phyloP scores from a whole-genome alignment of 2,888 invertebrate species.

The Anarsia innoxiella region DNA sequence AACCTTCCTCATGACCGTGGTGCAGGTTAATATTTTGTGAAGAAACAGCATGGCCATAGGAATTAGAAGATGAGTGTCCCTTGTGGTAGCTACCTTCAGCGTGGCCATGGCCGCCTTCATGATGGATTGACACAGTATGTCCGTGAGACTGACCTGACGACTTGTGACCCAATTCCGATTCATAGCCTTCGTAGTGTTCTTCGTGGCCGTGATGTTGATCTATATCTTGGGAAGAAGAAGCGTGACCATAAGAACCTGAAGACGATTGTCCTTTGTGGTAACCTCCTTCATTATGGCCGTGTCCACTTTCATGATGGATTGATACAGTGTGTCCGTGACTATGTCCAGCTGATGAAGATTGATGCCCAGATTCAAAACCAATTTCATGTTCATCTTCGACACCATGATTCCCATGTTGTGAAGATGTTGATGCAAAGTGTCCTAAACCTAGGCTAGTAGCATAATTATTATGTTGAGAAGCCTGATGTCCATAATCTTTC shows the following conservation, averaged over 20 bases:
- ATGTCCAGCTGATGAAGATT: neutral
- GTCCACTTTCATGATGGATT: slow-evolving; percentile 1
- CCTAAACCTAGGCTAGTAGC: neutral
- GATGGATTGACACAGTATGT: neutral
- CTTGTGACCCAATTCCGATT: neutral
- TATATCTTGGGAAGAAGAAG: slow-evolving; percentile 35
- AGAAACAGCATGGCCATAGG: neutral
- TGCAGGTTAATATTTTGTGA: no score
- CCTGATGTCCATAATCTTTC: neutral
- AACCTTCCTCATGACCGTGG: neutral
- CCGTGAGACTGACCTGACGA: slow-evolving; percentile 3
- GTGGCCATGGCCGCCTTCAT: slow-evolving; percentile 3
- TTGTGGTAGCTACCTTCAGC: no score
- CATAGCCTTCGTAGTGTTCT: slow-evolving; percentile 1
- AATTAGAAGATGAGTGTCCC: neutral
- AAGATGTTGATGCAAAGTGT: neutral
- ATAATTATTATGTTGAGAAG: no score
- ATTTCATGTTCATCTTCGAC: neutral
- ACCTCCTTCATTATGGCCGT: neutral
- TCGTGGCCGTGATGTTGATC: slow-evolving; percentile 24
- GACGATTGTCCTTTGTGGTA: neutral
- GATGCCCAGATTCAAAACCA: neutral
- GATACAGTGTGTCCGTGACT: slow-evolving; percentile 1
- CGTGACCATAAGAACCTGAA: slow-evolving; percentile 21
- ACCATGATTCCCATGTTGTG: neutral